A percentile compares a stretch with the other conserved stretches of the same genome.
Conservation (phyloP, 1,140 invertebrate genomes). For the Alviniconcha marisindica region DNA sequence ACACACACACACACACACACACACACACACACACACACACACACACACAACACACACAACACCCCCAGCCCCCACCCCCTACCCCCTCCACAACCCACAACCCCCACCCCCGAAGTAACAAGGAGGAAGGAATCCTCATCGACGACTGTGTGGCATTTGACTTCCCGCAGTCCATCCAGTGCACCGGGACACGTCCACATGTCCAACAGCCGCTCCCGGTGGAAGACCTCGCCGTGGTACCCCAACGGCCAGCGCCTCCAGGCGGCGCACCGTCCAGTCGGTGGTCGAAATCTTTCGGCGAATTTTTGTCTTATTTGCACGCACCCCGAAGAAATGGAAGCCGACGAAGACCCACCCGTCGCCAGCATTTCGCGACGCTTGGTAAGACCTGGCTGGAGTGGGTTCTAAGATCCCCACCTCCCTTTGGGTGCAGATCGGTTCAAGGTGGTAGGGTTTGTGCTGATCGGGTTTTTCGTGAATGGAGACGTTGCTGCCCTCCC, state of each 20-base stretch:
- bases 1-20: no score
- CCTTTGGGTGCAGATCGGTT: no score
- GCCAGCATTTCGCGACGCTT: not conserved
- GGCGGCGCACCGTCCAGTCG: not conserved
- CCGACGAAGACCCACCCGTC: not conserved
- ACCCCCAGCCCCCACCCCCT: no score
- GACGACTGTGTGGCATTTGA: not conserved
- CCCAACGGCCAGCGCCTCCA: not conserved
- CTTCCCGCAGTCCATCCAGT: not conserved
- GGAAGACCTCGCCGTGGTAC: not conserved
- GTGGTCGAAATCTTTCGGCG: not conserved
- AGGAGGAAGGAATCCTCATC: not conserved
- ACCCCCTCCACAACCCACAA: no score
- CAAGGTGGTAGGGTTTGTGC: no score
- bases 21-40: no score
- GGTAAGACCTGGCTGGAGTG: not conserved
- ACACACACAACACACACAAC: no score
- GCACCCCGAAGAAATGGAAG: slow-evolving; percentile 6
- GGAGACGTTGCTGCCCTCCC: no score
- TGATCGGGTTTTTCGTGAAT: no score
- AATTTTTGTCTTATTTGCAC: slow-evolving; percentile 3
- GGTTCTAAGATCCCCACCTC: no score
- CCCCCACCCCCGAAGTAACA: no score
- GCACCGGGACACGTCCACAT: not conserved
- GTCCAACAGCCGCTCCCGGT: not conserved